These are phyloP conservation scores for Boulengeromyrus knoepffleri DNA, from an alignment of 2,113 vertebrate species.

Conservation along the genomic window DNA sequence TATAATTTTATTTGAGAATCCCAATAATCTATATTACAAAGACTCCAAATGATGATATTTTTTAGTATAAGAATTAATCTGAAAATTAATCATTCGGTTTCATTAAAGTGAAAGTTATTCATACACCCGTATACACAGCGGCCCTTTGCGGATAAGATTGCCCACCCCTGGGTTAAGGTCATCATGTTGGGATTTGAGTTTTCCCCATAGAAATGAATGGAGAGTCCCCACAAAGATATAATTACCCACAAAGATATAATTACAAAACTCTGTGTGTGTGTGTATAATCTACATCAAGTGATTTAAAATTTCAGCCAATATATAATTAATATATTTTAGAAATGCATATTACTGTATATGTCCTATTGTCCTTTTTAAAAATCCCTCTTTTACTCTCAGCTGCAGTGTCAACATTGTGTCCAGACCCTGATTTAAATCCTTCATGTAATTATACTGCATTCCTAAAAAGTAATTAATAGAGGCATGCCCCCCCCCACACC, in stretches of 20 bases:
- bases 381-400: neutral
- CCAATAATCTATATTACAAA: neutral
- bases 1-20: neutral
- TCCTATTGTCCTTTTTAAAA: neutral
- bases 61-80: neutral
- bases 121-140: too few species aligned
- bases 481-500: neutral
- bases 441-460: constrained; percentile 7
- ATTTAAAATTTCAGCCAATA: neutral
- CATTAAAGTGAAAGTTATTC: neutral
- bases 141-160: too few species aligned
- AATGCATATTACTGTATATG: neutral
- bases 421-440: neutral
- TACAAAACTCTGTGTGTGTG: too few species aligned
- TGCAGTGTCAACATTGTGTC: neutral
- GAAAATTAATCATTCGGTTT: neutral
- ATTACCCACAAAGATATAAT: too few species aligned
- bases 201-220: too few species aligned
- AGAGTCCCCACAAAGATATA: neutral
- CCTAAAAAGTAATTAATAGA: constrained; percentile 9
- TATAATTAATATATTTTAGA: neutral
- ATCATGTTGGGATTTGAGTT: too few species aligned
- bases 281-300: neutral
- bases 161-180: too few species aligned
- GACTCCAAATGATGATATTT: neutral